phyloP scores from a whole-genome alignment of 2,888 invertebrate species.

The Eristalis intricaria region DNA sequence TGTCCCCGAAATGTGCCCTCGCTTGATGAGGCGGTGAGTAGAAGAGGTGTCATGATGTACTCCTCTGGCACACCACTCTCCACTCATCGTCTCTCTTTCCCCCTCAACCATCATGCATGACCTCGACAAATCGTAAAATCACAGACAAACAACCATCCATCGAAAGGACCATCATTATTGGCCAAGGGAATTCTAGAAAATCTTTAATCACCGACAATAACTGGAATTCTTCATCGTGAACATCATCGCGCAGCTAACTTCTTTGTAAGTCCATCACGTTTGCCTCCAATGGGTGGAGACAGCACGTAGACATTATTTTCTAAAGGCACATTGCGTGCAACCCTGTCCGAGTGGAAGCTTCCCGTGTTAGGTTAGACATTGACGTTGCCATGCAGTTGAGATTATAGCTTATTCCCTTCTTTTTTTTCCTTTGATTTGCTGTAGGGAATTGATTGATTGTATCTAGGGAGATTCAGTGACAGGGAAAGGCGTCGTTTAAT shows the following conservation, averaged over 20 bases:
- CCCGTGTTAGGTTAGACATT: neutral
- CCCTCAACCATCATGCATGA: neutral
- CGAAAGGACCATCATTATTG: neutral
- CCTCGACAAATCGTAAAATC: neutral
- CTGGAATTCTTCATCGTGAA: neutral
- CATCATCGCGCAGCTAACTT: neutral
- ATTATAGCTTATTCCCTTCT: neutral
- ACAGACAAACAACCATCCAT: neutral
- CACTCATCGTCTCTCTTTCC: neutral
- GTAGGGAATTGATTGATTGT: neutral
- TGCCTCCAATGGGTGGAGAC: neutral
- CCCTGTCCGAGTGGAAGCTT: neutral
- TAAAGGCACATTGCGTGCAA: neutral
- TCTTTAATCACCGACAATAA: neutral
- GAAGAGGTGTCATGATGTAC: neutral
- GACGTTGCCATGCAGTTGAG: neutral
- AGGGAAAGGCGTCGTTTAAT: neutral
- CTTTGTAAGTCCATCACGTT: conserved; percentile 1
- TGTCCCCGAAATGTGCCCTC: too few species aligned
- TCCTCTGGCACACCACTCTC: neutral
- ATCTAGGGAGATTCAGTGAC: neutral
- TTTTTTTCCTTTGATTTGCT: neutral
- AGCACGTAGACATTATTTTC: neutral
- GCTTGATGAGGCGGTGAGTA: too few species aligned
- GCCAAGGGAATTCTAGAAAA: neutral